Evolutionary conservation across 2,888 invertebrate species (phyloP).

Genomic region (Scaptomyza cyrtandrae): DNA sequence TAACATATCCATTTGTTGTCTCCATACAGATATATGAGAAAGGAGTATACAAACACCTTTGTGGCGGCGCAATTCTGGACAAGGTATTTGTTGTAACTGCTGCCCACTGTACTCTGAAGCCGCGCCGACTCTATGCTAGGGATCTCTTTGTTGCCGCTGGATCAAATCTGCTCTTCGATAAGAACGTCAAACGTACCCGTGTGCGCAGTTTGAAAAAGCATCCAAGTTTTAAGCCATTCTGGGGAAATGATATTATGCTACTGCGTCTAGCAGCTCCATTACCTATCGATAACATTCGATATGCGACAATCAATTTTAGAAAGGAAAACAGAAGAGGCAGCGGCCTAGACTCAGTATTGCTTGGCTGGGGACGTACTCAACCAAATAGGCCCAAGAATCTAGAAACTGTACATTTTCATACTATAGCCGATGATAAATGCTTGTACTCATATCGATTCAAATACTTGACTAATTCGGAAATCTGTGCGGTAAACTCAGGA

Average conservation of each 20-base stretch:
- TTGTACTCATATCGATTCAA: conserved; percentile 47
- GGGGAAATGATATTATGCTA: conserved; percentile 77
- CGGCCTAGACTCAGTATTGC: conserved; percentile 36
- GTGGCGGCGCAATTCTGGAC: conserved; percentile 81
- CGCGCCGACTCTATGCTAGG: conserved; percentile 2
- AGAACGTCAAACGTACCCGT: conserved; percentile 47
- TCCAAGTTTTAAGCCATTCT: conserved; percentile 65
- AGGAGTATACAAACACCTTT: conserved; percentile 62
- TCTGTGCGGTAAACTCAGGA: conserved; percentile 76
- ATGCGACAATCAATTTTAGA: conserved; percentile 43
- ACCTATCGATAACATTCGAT: conserved; percentile 59
- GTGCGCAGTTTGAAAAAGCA: conserved; percentile 65
- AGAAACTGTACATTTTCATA: conserved; percentile 68
- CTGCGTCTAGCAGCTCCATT: conserved; percentile 66
- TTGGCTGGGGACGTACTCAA: conserved; percentile 81
- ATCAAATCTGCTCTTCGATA: conserved; percentile 39
- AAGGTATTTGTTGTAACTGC: conserved; percentile 79
- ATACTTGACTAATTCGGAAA: conserved; percentile 69
- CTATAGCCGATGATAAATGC: conserved; percentile 71
- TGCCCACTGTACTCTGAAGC: conserved; percentile 76
- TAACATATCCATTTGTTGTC: conserved; percentile 52
- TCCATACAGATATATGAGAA: conserved; percentile 55
- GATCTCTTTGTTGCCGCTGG: conserved; percentile 65
- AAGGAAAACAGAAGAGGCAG: conserved; percentile 6
- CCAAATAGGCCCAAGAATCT: conserved; percentile 41